Conservation (phyloP, 1,140 invertebrate genomes). For the Drosophila bocqueti region DNA sequence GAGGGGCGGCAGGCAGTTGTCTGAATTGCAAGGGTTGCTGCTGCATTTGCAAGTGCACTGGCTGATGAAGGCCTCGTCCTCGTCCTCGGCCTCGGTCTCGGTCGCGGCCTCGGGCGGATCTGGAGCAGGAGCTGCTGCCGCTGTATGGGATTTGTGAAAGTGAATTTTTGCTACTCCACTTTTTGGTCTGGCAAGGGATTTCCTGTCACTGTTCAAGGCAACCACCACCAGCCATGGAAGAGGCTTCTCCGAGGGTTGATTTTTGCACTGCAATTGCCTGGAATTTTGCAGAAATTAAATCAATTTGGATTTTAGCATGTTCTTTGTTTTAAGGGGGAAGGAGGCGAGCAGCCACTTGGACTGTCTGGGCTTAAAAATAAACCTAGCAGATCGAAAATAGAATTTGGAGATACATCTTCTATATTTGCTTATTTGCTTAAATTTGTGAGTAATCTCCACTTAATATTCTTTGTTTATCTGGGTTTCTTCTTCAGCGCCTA, state of each 20-base stretch:
- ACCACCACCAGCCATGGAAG: conserved; percentile 24
- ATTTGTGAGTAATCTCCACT: neutral
- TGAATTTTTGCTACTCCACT: conserved; percentile 54
- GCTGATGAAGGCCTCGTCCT: conserved; percentile 21
- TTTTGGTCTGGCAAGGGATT: conserved; percentile 27
- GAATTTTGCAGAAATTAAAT: conserved; percentile 55
- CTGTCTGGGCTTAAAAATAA: conserved; percentile 10
- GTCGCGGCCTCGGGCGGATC: conserved; percentile 28
- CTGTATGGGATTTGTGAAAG: conserved; percentile 46
- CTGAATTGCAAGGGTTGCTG: conserved; percentile 51
- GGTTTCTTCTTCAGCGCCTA: conserved; percentile 1
- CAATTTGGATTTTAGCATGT: conserved; percentile 56
- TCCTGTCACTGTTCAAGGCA: conserved; percentile 6
- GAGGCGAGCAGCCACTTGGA: conserved; percentile 1
- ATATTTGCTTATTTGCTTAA: neutral
- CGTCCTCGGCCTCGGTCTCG: conserved; percentile 3
- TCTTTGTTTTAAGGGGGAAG: neutral
- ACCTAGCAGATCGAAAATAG: neutral
- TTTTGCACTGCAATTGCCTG: conserved; percentile 37
- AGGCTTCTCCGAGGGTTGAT: conserved; percentile 31
- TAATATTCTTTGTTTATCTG: neutral
- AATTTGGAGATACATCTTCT: neutral
- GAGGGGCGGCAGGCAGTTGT: conserved; percentile 14
- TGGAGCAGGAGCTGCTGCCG: conserved; percentile 43
- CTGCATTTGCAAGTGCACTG: conserved; percentile 46